Percentiles rank a stretch among this genome's conserved stretches.
phyloP scores from a whole-genome alignment of 2,888 invertebrate genomes.

The Gibbula magus region DNA sequence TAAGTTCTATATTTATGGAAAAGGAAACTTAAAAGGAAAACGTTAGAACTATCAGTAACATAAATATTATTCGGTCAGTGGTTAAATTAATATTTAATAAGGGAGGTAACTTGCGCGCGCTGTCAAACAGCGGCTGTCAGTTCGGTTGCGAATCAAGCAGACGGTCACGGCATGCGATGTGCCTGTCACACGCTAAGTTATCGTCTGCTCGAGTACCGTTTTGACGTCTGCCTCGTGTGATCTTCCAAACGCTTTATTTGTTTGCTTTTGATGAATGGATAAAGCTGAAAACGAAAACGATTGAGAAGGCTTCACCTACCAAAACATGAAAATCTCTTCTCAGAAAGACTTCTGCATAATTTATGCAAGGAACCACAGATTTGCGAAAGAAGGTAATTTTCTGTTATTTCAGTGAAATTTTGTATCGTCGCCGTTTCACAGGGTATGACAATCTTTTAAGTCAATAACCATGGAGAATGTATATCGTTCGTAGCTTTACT shows the following conservation, averaged over 20 bases:
- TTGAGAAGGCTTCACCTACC: too few species aligned
- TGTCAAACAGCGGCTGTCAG: constrained; percentile 8
- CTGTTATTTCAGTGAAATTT: neutral
- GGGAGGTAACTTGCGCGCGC: neutral
- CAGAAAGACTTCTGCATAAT: neutral
- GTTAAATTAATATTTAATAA: neutral
- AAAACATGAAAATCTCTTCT: too few species aligned
- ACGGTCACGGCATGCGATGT: neutral
- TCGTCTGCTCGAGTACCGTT: constrained; percentile 5
- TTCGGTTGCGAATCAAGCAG: neutral
- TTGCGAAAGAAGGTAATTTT: constrained; percentile 1
- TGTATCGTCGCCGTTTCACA: neutral
- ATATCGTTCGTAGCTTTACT: too few species aligned
- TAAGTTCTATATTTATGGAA: too few species aligned
- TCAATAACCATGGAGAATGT: too few species aligned
- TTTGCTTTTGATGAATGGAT: too few species aligned
- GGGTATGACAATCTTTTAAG: too few species aligned
- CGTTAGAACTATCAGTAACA: too few species aligned
- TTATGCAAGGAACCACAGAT: constrained; percentile 1
- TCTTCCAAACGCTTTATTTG: too few species aligned
- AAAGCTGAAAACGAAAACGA: too few species aligned
- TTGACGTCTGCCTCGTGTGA: neutral
- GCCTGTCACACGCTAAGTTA: neutral
- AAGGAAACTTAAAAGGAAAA: too few species aligned
- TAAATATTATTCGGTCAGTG: too few species aligned